These are phyloP conservation scores for Trichogramma evanescens DNA, from an alignment of 2,888 invertebrate species.

Conservation along the genomic window DNA sequence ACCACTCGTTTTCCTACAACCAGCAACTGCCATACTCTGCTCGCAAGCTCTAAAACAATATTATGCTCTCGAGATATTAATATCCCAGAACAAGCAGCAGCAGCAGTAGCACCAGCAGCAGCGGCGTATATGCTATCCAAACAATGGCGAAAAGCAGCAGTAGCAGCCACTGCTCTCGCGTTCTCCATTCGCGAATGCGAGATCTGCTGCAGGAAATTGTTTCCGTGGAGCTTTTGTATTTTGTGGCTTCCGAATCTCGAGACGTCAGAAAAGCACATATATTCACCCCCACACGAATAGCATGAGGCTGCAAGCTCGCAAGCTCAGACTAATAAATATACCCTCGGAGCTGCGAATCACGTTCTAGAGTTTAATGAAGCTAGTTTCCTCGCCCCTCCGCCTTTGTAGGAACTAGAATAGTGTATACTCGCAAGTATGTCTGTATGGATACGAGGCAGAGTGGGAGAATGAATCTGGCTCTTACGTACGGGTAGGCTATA, in stretches of 20 bases:
- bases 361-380: too few species aligned
- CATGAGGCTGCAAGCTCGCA: too few species aligned
- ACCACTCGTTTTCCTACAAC: neutral
- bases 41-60: slow-evolving; percentile 34
- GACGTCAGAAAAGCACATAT: slow-evolving; percentile 25
- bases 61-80: slow-evolving; percentile 35
- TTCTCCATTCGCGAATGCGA: too few species aligned
- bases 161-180: neutral
- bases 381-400: too few species aligned
- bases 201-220: slow-evolving; percentile 39
- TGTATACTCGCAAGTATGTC: too few species aligned
- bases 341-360: too few species aligned
- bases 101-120: neutral
- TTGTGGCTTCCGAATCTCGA: slow-evolving; percentile 40
- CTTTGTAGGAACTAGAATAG: too few species aligned
- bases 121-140: neutral
- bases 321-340: too few species aligned
- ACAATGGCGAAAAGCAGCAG: neutral
- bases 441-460: too few species aligned
- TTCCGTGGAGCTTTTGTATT: slow-evolving; percentile 38
- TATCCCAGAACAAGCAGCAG: slow-evolving; percentile 11
- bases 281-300: too few species aligned
- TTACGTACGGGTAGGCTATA: too few species aligned
- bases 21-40: neutral
- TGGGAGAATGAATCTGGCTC: too few species aligned